Evolutionary conservation across 2,888 invertebrate genomes (phyloP).

Genomic region (Andrena camellia): DNA sequence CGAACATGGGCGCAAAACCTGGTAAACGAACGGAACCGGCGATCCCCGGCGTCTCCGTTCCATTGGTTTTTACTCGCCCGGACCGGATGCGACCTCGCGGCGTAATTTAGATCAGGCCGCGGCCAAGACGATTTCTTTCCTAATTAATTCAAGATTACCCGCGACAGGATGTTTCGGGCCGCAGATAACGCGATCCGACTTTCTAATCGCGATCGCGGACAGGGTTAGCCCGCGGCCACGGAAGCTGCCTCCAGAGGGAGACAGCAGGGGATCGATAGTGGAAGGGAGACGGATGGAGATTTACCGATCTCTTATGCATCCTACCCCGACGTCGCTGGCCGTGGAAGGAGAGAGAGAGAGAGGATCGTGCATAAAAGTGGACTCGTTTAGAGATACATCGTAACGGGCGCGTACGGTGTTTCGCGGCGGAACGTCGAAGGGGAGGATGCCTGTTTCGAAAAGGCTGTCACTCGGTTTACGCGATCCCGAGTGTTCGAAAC

Average conservation of each 20-base stretch:
- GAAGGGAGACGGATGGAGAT: not conserved
- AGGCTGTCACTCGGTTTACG: conserved; percentile 71
- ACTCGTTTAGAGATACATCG: conserved; percentile 15
- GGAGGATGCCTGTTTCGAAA: conserved; percentile 61
- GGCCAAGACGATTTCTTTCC: conserved; percentile 59
- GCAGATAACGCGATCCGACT: conserved; percentile 63
- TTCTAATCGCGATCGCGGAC: conserved; percentile 66
- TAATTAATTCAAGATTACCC: conserved; percentile 66
- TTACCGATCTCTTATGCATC: conserved; percentile 8
- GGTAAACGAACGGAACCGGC: not conserved
- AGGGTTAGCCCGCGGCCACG: conserved; percentile 50
- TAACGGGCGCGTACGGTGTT: conserved; percentile 54
- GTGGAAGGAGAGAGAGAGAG: conserved; percentile 6
- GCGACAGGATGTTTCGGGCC: conserved; percentile 67
- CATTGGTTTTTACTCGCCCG: conserved; percentile 36
- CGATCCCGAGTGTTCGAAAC: conserved; percentile 62
- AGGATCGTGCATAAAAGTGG: not conserved
- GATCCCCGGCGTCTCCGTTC: conserved; percentile 1
- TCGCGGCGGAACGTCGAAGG: conserved; percentile 50
- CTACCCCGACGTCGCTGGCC: conserved; percentile 17
- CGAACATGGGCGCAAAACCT: not conserved
- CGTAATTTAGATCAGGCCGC: conserved; percentile 64
- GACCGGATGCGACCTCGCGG: conserved; percentile 46
- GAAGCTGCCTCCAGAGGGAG: conserved; percentile 18
- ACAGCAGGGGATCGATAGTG: not conserved